Conservation (phyloP, 1,140 invertebrate species). For the Bombus fervidus region DNA sequence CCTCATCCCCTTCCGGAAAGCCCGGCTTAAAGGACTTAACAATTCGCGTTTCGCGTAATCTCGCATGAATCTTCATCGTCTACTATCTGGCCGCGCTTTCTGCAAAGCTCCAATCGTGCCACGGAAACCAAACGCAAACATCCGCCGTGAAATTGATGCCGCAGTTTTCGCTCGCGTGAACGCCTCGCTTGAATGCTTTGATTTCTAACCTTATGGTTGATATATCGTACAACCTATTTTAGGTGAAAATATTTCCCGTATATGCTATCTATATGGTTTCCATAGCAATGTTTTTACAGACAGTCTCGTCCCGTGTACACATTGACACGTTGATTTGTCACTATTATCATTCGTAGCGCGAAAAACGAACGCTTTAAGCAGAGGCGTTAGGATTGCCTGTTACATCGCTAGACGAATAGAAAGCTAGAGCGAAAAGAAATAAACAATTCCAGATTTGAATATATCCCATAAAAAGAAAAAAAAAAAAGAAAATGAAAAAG, state of each 20-base stretch:
- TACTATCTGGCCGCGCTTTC: constrained; percentile 43
- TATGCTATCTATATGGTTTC: background rate
- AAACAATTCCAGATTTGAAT: no score
- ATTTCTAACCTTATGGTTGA: background rate
- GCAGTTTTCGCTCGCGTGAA: constrained; percentile 3
- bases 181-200: background rate
- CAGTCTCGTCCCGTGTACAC: no score
- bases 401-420: no score
- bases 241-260: background rate
- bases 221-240: background rate
- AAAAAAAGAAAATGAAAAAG: no score
- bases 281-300: no score
- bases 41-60: constrained; percentile 66
- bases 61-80: constrained; percentile 69
- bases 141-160: constrained; percentile 8
- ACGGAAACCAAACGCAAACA: constrained; percentile 9
- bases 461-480: background rate
- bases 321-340: no score
- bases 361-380: no score
- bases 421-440: no score
- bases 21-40: constrained; percentile 65
- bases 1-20: constrained; percentile 33
- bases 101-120: constrained; percentile 4
- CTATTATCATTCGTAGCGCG: no score
- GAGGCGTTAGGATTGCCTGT: no score